Evolutionary conservation across 1,140 invertebrate species (phyloP).

Genomic region (Drosophila suzukii): DNA sequence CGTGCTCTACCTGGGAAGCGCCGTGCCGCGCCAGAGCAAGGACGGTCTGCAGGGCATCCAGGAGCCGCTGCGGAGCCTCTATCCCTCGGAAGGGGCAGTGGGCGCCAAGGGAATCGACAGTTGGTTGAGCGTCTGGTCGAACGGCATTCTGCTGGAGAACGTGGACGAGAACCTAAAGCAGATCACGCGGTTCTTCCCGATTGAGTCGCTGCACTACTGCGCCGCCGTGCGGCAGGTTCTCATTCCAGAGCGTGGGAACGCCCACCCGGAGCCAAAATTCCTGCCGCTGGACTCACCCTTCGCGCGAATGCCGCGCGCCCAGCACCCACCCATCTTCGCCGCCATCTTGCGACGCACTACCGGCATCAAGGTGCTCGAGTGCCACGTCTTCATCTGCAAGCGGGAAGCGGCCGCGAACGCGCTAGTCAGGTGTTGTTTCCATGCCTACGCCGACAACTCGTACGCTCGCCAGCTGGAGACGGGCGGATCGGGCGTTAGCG

Average conservation of each 20-base stretch:
- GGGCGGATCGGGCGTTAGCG: constrained; percentile 72
- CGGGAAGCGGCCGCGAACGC: constrained; percentile 97
- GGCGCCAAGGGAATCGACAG: constrained; percentile 97
- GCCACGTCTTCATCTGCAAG: constrained; percentile 99
- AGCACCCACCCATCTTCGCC: constrained; percentile 98
- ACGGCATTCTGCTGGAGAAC: constrained; percentile 97
- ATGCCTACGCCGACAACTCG: constrained; percentile 96
- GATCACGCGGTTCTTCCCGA: constrained; percentile 98
- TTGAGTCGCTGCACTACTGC: constrained; percentile 98
- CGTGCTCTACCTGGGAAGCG: constrained; percentile 98
- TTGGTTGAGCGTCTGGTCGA: constrained; percentile 98
- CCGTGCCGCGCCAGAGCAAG: constrained; percentile 98
- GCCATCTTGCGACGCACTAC: constrained; percentile 97
- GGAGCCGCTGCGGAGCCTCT: constrained; percentile 97
- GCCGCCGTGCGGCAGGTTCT: constrained; percentile 96
- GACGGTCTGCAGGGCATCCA: constrained; percentile 99
- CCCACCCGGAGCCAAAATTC: constrained; percentile 90
- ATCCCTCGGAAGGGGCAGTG: constrained; percentile 91
- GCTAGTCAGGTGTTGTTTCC: constrained; percentile 96
- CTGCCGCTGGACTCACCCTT: constrained; percentile 98
- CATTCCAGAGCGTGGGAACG: constrained; percentile 86
- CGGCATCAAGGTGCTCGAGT: constrained; percentile 99
- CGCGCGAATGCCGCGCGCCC: constrained; percentile 93
- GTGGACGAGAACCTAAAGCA: constrained; percentile 97
- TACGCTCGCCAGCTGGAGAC: constrained; percentile 93